Evolutionary conservation across 2,888 invertebrate genomes (phyloP).

Genomic region (Eilema sororculum): DNA sequence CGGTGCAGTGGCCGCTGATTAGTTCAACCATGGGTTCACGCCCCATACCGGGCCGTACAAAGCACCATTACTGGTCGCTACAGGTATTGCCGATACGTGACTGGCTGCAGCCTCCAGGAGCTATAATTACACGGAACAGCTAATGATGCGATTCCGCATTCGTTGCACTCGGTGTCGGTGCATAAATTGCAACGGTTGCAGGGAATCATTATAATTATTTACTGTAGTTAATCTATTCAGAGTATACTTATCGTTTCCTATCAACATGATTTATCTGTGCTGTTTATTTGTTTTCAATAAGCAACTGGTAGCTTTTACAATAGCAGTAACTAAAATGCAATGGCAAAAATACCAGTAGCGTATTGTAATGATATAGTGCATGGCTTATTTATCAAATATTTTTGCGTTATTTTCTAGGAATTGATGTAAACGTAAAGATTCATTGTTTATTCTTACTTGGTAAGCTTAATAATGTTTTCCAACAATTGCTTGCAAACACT

Average conservation of each 20-base stretch:
- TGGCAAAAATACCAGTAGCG: no score
- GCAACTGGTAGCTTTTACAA: no score
- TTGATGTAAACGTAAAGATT: no score
- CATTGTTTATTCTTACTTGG: no score
- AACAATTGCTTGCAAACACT: no score
- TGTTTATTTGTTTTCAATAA: no score
- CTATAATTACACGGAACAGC: constrained; percentile 15
- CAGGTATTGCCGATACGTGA: constrained; percentile 21
- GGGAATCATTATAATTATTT: neutral
- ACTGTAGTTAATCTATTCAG: no score
- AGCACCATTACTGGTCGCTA: constrained; percentile 31
- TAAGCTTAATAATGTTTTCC: no score
- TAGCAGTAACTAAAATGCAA: no score
- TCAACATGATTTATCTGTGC: neutral
- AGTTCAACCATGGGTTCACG: constrained; percentile 4
- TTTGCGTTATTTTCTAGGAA: no score
- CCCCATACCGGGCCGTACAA: constrained; percentile 27
- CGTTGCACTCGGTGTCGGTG: neutral
- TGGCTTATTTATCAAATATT: no score
- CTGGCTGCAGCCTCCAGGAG: constrained; percentile 14
- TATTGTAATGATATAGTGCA: no score
- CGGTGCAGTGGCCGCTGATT: constrained; percentile 11
- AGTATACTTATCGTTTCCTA: neutral
- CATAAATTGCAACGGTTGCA: neutral
- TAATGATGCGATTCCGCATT: constrained; percentile 12